Conservation (phyloP, 2,113 vertebrate species). For the Myotis lucifugus region DNA sequence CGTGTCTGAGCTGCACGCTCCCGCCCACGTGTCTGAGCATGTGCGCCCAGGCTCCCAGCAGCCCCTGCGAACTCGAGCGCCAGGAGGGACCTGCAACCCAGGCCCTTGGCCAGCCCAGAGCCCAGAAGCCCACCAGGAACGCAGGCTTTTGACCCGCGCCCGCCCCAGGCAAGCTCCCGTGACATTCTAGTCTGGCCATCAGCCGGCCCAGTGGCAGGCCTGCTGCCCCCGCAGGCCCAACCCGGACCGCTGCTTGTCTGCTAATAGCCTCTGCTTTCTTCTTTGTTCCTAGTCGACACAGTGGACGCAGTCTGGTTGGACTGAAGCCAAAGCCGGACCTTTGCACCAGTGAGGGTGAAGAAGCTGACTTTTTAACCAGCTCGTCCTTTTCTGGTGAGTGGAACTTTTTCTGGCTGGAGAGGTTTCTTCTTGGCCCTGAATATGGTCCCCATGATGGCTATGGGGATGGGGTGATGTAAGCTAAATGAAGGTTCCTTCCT, state of each 20-base stretch:
- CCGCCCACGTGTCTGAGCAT: too few species aligned
- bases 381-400: background rate
- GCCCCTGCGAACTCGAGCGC: background rate
- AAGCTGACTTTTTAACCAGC: background rate
- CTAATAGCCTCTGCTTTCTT: background rate
- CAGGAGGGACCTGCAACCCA: background rate
- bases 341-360: background rate
- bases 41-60: background rate
- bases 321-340: background rate
- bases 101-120: background rate
- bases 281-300: background rate
- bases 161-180: too few species aligned
- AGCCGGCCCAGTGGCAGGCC: too few species aligned
- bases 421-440: background rate
- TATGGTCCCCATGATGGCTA: background rate
- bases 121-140: accelerated
- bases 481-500: background rate
- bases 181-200: background rate
- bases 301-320: background rate
- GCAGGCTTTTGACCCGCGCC: background rate
- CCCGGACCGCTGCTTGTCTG: background rate
- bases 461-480: background rate
- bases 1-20: too few species aligned
- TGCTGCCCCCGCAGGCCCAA: background rate
- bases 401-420: background rate